phyloP scores from a whole-genome alignment of 2,113 vertebrate species.

The Cepphus grylle region DNA sequence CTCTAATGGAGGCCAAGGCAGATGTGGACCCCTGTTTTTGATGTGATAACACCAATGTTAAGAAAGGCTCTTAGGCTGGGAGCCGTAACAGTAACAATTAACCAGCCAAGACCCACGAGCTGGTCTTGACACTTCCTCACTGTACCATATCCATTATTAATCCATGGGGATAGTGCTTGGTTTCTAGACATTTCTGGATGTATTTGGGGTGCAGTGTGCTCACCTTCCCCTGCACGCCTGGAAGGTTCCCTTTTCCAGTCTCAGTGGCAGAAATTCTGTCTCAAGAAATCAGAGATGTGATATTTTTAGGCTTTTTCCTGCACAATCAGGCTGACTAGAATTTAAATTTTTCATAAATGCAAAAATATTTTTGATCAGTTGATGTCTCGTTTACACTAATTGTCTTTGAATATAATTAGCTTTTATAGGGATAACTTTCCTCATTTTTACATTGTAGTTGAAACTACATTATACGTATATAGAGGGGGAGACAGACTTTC shows the following conservation, averaged over 20 bases:
- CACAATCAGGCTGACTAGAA: neutral
- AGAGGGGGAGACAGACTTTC: neutral
- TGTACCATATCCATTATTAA: neutral
- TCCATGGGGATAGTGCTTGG: neutral
- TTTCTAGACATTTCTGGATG: neutral
- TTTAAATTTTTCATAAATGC: constrained; percentile 22
- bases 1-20: neutral
- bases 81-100: neutral
- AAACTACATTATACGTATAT: neutral
- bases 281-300: neutral
- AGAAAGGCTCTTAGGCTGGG: neutral
- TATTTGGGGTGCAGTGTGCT: neutral
- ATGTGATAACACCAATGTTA: neutral
- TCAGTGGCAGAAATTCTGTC: neutral
- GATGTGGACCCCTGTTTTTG: neutral
- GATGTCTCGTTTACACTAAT: neutral
- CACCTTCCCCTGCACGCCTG: neutral
- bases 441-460: neutral
- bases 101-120: neutral
- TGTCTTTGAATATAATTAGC: neutral
- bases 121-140: neutral
- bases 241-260: neutral
- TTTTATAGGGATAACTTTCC: neutral
- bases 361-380: constrained; percentile 27
- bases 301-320: constrained; percentile 13